Evolutionary conservation across 2,113 vertebrate genomes (phyloP), one percentile per base, ranked within the genome.

Genomic region (Emydura subglobosa): DNA sequence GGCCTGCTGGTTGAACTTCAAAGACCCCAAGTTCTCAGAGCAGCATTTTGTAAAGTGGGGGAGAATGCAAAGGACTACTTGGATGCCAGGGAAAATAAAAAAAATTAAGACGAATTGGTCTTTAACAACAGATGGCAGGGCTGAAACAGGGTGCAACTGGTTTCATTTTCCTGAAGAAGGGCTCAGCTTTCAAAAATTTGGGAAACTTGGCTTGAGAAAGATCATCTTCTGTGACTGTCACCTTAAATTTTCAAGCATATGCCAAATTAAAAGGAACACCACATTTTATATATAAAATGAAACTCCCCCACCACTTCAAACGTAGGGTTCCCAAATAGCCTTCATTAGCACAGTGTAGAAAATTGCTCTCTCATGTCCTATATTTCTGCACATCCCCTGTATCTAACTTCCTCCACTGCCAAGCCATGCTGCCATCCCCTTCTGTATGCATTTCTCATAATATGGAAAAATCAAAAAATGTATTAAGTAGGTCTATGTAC

Each of bases 401-500:
- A 61, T 4, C 5, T 92, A 83, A 88, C 25, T 91, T 82, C 59
- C 4, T 88, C 22, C 84, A 5, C 42, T 87, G 91, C 78, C 61
- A n/a, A 14, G 27, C 61, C 14, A 34, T 68, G 34, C 17, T 39
- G n/a, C 19, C 17, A 1, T 78, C 24, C 27, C 42, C 44, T 47
- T 47, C 74, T 78, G 7, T 12, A 13, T 14, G 12, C 25, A 44
- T 78, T 3, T 47, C 27, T 27, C 39, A 78, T 29, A 78, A 47
- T 47, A 27, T 47, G 42, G 13, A 27, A 44, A 47, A 25, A 29
- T 61, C 34, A 27, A 78, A 54, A 61, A 12, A 88, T 5, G 16
- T 12, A 61, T 12, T 53, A 86, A 5, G 10, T 85, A 53, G 54
- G 82, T 24, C 22, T 55, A 83, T 94, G 29, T 92, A 98, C 98